Evolutionary conservation across 2,113 vertebrate species (phyloP).

Genomic region (Globicephala melas): DNA sequence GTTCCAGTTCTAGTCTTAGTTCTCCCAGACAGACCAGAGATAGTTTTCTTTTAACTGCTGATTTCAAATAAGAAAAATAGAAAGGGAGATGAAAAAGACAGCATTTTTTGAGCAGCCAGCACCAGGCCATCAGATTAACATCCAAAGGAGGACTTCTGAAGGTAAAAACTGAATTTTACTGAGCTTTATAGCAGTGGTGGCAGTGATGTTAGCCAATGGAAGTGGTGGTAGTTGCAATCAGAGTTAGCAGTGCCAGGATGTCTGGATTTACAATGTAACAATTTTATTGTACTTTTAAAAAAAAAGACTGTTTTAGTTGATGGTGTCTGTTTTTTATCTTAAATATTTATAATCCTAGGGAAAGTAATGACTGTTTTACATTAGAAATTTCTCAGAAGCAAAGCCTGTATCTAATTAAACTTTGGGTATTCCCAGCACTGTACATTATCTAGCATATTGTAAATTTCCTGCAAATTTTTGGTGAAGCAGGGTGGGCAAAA

Average conservation of each 20-base stretch:
- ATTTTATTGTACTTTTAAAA: not conserved
- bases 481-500: not conserved
- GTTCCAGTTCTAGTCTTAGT: not conserved
- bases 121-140: not conserved
- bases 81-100: not conserved
- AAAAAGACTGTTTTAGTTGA: not conserved
- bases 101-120: not conserved
- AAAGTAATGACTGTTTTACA: not conserved
- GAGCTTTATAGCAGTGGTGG: not conserved
- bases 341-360: not conserved
- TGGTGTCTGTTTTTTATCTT: not conserved
- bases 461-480: not conserved
- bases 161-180: not conserved
- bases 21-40: not conserved
- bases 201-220: fast-evolving
- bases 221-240: not conserved
- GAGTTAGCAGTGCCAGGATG: not conserved
- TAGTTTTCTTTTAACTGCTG: not conserved
- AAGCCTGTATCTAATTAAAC: not conserved
- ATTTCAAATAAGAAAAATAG: not conserved
- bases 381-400: not conserved
- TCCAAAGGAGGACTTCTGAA: not conserved
- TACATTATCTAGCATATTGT: not conserved
- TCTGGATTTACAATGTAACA: not conserved
- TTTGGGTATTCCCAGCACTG: not conserved